phyloP scores from a whole-genome alignment of 2,113 vertebrate species.

The Oostethus manadensis region DNA sequence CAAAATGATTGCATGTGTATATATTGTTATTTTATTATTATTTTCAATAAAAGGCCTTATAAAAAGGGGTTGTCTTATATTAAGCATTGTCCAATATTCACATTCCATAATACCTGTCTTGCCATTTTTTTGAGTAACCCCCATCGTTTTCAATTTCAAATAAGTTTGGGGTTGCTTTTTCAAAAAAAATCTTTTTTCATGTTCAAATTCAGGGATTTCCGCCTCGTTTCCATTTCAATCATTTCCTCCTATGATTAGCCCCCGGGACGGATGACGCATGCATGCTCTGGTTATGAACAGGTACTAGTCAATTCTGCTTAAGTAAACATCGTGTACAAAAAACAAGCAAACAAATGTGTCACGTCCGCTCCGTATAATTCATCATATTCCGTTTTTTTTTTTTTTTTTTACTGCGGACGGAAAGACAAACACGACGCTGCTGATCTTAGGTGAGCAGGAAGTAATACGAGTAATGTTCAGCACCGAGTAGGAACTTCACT shows the following conservation, averaged over 20 bases:
- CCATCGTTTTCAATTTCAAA: too few relatives aligned
- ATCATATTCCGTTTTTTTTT: conserved; percentile 38
- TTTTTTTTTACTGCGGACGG: conserved; percentile 18
- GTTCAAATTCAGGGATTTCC: background rate
- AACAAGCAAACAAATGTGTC: conserved; percentile 55
- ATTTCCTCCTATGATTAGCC: background rate
- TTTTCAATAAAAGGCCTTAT: too few relatives aligned
- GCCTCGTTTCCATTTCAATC: background rate
- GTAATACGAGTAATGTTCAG: conserved; percentile 1
- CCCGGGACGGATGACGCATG: background rate
- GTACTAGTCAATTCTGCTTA: conserved; percentile 30
- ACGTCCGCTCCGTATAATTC: conserved; percentile 40
- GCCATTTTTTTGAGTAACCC: too few relatives aligned
- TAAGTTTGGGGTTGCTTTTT: background rate
- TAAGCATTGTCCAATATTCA: too few relatives aligned
- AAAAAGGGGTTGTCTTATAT: too few relatives aligned
- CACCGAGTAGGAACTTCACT: background rate
- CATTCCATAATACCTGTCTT: too few relatives aligned
- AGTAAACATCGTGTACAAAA: conserved; percentile 45
- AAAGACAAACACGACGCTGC: conserved; percentile 44
- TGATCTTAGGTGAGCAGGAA: conserved; percentile 25
- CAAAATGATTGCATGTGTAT: too few relatives aligned
- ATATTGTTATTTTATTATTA: too few relatives aligned
- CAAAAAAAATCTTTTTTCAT: background rate
- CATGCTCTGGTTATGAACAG: background rate